A percentile compares a stretch with the other conserved stretches of the same genome.
Evolutionary conservation across 2,888 invertebrate species (phyloP).

Genomic region (Melieria crassipennis): DNA sequence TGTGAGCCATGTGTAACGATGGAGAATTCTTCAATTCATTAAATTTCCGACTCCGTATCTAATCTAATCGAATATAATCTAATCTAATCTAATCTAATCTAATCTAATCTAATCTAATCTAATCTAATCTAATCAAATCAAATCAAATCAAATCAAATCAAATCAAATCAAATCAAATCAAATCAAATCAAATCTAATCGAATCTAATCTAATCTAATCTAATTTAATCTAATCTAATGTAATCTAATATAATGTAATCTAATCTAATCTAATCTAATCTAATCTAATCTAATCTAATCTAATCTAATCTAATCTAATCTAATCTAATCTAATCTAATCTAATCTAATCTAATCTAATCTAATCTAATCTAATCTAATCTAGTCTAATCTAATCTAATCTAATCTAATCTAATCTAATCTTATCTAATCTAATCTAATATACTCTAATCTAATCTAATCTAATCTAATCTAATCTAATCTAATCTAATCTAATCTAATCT

Average conservation of each 20-base stretch:
- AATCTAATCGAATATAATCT: too few species aligned
- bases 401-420: slow-evolving; percentile 14
- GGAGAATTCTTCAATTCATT: too few species aligned
- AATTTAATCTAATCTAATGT: too few species aligned
- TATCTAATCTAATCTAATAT: not conserved
- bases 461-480: not conserved
- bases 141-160: too few species aligned
- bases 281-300: not conserved
- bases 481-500: not conserved
- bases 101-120: too few species aligned
- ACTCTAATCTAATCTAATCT: not conserved
- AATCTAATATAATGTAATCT: too few species aligned
- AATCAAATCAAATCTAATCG: not conserved
- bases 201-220: too few species aligned
- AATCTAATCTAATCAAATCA: too few species aligned
- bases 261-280: too few species aligned
- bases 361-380: slow-evolving; percentile 8
- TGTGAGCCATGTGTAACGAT: too few species aligned
- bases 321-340: slow-evolving; percentile 2
- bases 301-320: not conserved
- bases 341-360: not conserved
- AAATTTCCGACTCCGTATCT: too few species aligned
- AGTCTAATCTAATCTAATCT: slow-evolving; percentile 14
- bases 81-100: too few species aligned
- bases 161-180: not conserved